Conservation (phyloP, 2,888 invertebrate genomes). For the Troides helena region DNA sequence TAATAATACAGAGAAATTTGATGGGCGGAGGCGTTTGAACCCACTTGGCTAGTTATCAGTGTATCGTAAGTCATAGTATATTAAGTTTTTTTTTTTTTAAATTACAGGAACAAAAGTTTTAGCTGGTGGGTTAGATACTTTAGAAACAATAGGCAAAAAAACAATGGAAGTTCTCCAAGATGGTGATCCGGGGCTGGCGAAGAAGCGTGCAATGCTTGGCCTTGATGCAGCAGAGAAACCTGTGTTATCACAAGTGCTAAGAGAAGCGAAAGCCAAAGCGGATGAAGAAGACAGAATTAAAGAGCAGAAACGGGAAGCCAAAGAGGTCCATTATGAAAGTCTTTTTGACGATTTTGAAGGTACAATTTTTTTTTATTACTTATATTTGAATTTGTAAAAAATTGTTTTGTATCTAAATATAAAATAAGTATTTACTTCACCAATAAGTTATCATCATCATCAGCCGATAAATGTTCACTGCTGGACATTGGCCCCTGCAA, state of each 20-base stretch:
- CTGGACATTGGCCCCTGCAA: too few relatives aligned
- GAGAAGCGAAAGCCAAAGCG: constrained; percentile 86
- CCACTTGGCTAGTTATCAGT: too few relatives aligned
- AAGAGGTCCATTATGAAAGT: constrained; percentile 85
- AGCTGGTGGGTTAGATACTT: constrained; percentile 89
- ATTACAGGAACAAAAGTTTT: constrained; percentile 84
- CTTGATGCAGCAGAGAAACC: constrained; percentile 81
- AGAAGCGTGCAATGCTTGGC: constrained; percentile 85
- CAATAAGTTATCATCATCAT: too few relatives aligned
- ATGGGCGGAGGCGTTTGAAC: too few relatives aligned
- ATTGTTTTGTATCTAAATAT: too few relatives aligned
- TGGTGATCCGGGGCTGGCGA: constrained; percentile 93
- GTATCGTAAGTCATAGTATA: too few relatives aligned
- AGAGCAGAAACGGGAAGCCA: constrained; percentile 73
- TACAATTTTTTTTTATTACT: constrained; percentile 36
- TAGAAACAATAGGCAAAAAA: constrained; percentile 96
- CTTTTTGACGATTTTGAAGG: constrained; percentile 94
- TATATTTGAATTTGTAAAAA: too few relatives aligned
- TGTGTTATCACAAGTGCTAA: constrained; percentile 81
- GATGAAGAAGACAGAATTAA: constrained; percentile 79
- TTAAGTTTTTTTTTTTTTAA: not conserved
- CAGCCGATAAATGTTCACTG: too few relatives aligned
- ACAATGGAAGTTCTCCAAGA: constrained; percentile 96
- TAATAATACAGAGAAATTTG: too few relatives aligned
- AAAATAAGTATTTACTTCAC: too few relatives aligned